phyloP scores from a whole-genome alignment of 2,797 vertebrate species.

The Tenualosa ilisha region DNA sequence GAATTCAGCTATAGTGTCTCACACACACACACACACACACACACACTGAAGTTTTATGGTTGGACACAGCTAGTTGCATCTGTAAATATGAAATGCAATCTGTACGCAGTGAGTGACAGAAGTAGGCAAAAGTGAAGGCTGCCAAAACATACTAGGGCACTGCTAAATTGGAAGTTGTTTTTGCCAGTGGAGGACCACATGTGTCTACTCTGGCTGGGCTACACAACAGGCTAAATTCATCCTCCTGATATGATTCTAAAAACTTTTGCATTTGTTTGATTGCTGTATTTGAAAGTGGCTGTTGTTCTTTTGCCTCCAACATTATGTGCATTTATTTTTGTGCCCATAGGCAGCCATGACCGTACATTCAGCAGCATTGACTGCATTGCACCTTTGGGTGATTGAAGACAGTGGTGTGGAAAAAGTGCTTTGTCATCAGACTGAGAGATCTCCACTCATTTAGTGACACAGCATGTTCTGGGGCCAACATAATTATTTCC shows the following conservation, averaged over 20 bases:
- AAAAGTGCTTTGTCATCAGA: background rate
- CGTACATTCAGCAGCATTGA: background rate
- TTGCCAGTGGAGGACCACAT: background rate
- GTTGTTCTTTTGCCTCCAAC: background rate
- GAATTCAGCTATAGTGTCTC: too few relatives aligned
- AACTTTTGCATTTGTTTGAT: background rate
- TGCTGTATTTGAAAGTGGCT: background rate
- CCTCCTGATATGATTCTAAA: background rate
- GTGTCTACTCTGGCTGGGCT: background rate
- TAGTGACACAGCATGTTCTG: constrained; percentile 5
- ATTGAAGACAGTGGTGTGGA: constrained; percentile 15
- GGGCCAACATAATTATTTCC: constrained; percentile 6
- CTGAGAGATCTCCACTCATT: background rate
- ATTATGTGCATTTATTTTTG: background rate
- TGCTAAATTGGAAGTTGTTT: background rate
- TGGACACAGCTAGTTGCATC: background rate
- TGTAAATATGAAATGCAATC: background rate
- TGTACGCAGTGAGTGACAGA: background rate
- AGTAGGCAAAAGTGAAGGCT: background rate
- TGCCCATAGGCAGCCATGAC: background rate
- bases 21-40: background rate
- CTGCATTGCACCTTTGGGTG: constrained; percentile 2
- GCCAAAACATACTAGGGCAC: background rate
- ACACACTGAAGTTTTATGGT: background rate
- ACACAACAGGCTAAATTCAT: background rate